A percentile compares a stretch with the other conserved stretches of the same genome.
These are phyloP conservation scores for Sinocyclocheilus anophthalmus DNA, from an alignment of 2,113 vertebrate genomes.

Conservation along the genomic window DNA sequence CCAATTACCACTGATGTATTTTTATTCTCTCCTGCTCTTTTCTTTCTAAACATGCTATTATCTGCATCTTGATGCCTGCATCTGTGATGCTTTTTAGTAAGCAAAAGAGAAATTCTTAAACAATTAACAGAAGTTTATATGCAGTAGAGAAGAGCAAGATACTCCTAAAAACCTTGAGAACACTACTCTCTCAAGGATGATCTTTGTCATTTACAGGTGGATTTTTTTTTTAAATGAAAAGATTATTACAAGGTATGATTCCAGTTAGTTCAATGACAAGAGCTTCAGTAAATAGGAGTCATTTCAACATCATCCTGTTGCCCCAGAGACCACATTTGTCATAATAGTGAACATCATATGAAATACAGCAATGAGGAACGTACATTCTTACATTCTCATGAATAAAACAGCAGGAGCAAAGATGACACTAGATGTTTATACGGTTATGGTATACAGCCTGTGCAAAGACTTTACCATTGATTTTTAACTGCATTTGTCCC, in stretches of 20 bases:
- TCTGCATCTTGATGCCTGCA: not conserved
- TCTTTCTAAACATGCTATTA: not conserved
- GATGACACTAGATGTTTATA: not conserved
- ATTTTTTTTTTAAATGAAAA: not conserved
- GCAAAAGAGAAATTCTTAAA: no score
- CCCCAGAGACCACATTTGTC: not conserved
- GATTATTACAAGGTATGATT: not conserved
- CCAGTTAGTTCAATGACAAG: not conserved
- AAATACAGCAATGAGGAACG: not conserved
- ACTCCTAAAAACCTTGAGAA: not conserved
- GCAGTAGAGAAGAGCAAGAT: not conserved
- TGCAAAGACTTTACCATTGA: not conserved
- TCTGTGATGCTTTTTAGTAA: not conserved
- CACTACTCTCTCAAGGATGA: no score
- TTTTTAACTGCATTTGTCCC: not conserved
- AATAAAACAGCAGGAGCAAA: not conserved
- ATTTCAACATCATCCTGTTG: not conserved
- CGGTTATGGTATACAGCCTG: not conserved
- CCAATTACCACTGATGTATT: not conserved
- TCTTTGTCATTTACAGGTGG: not conserved
- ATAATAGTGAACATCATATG: not conserved
- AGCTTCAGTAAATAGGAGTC: not conserved
- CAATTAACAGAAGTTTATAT: not conserved
- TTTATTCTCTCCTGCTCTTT: not conserved
- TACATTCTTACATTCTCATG: not conserved